Conservation (phyloP, 2,797 vertebrate genomes). For the Mus minutoides region DNA sequence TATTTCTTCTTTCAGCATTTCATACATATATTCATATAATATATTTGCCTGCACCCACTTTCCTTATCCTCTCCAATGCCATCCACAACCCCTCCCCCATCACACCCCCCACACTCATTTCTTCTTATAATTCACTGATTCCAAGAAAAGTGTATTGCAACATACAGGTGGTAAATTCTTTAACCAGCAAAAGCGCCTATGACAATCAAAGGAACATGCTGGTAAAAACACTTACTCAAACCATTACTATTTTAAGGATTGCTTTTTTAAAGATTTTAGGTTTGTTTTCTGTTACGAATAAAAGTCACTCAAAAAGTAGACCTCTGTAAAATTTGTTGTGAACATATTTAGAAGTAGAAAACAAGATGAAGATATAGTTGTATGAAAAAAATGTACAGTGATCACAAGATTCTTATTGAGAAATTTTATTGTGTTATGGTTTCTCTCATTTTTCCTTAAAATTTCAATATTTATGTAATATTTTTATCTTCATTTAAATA, state of each 20-base stretch:
- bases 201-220: not conserved
- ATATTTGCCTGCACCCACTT: not conserved
- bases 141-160: not conserved
- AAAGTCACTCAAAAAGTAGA: slow-evolving; percentile 42
- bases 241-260: not conserved
- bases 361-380: not conserved
- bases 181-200: not conserved
- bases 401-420: not conserved
- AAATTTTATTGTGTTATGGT: slow-evolving; percentile 43
- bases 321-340: slow-evolving; percentile 34
- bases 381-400: not conserved
- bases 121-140: not conserved
- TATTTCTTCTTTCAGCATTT: not conserved
- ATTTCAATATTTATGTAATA: not conserved
- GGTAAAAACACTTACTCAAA: slow-evolving; percentile 5
- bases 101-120: too few relatives aligned
- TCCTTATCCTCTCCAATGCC: rapidly evolving
- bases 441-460: not conserved
- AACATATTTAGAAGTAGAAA: not conserved
- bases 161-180: not conserved
- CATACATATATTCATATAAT: too few relatives aligned
- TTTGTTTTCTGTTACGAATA: slow-evolving; percentile 10
- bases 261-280: too few relatives aligned
- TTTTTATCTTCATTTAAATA: not conserved
- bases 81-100: not conserved